Evolutionary conservation across 2,888 invertebrate species (phyloP).

Genomic region (Euzophera pinguis): DNA sequence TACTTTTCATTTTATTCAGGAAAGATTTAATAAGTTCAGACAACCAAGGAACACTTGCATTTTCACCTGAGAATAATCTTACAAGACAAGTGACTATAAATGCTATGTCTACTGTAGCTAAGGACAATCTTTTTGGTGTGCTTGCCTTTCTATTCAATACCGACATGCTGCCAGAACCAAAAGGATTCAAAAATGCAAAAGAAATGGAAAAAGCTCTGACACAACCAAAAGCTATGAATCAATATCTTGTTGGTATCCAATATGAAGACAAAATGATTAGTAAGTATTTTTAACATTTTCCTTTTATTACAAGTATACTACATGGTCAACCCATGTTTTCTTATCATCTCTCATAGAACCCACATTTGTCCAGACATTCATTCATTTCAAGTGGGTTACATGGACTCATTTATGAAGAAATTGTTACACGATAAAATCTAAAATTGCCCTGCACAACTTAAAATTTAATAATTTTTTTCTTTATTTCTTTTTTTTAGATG

Average conservation of each 20-base stretch:
- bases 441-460: background rate
- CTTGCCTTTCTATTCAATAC: constrained; percentile 56
- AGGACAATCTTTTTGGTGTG: constrained; percentile 61
- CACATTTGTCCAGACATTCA: too few relatives aligned
- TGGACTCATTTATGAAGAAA: too few relatives aligned
- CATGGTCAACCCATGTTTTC: too few relatives aligned
- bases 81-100: constrained; percentile 57
- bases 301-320: too few relatives aligned
- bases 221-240: constrained; percentile 65
- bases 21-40: constrained; percentile 59
- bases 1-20: constrained; percentile 30
- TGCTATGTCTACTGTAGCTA: constrained; percentile 61
- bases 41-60: constrained; percentile 62
- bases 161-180: constrained; percentile 58
- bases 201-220: constrained; percentile 59
- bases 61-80: constrained; percentile 65
- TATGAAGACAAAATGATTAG: constrained; percentile 68
- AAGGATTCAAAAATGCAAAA: constrained; percentile 55
- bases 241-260: constrained; percentile 66
- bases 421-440: too few relatives aligned
- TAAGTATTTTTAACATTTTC: constrained; percentile 44
- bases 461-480: background rate
- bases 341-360: too few relatives aligned
- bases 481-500: constrained; percentile 38
- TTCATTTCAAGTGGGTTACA: too few relatives aligned